Evolutionary conservation across 2,113 vertebrate species (phyloP).

Genomic region (Aphyosemion australe): DNA sequence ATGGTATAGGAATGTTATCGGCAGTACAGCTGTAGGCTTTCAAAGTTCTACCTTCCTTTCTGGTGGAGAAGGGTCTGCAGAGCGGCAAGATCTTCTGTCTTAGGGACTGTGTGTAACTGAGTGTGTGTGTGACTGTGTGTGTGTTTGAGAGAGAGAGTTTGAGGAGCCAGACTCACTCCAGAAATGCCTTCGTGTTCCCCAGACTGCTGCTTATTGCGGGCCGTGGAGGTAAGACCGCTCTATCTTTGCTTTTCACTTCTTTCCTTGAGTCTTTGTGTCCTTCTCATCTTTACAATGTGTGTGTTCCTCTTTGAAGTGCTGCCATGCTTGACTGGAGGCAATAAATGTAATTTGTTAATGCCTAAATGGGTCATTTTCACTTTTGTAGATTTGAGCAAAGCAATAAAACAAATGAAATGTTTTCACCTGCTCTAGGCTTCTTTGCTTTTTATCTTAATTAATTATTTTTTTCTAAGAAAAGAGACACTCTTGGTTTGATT

Average conservation of each 20-base stretch:
- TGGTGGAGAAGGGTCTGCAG: slow-evolving; percentile 40
- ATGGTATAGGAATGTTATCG: slow-evolving; percentile 53
- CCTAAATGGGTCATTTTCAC: slow-evolving; percentile 22
- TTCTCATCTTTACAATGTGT: slow-evolving; percentile 25
- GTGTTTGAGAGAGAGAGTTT: slow-evolving; percentile 6
- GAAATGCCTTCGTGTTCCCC: slow-evolving; percentile 93
- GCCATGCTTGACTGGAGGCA: slow-evolving; percentile 13
- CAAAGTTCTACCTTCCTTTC: slow-evolving; percentile 40
- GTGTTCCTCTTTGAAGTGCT: slow-evolving; percentile 33
- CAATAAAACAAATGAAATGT: slow-evolving; percentile 12
- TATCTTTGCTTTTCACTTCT: slow-evolving; percentile 37
- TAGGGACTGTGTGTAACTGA: slow-evolving; percentile 44
- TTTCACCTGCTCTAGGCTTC: slow-evolving; percentile 17
- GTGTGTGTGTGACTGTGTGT: slow-evolving; percentile 40
- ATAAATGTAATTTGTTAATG: slow-evolving; percentile 31
- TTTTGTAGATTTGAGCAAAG: slow-evolving; percentile 35
- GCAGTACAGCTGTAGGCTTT: slow-evolving; percentile 53
- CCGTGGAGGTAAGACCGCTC: slow-evolving; percentile 86
- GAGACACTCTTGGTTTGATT: slow-evolving; percentile 15
- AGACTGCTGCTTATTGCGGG: slow-evolving; percentile 88
- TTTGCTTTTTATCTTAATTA: slow-evolving; percentile 7
- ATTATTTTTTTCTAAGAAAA: too few species aligned
- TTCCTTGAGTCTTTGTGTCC: slow-evolving; percentile 1
- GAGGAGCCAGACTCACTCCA: slow-evolving; percentile 72
- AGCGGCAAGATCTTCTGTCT: slow-evolving; percentile 40